phyloP scores from a whole-genome alignment of 1,140 invertebrate genomes.

The Bombus pyrosoma region DNA sequence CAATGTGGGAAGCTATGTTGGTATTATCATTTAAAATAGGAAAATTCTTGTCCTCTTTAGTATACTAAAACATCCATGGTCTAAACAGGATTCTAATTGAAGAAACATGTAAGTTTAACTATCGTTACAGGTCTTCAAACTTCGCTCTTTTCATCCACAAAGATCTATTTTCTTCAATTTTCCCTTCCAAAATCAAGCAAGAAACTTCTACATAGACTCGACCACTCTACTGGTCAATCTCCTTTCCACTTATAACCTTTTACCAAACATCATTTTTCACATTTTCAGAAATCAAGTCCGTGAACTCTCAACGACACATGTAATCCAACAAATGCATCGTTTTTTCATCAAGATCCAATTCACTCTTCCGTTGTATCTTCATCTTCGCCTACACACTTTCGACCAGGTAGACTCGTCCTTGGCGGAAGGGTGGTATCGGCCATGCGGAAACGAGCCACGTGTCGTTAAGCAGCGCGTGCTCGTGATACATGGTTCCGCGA shows the following conservation, averaged over 20 bases:
- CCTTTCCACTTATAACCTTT: not conserved
- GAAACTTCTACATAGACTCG: not conserved
- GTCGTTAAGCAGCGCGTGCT: slow-evolving; percentile 19
- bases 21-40: not conserved
- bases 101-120: not conserved
- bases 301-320: not conserved
- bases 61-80: not conserved
- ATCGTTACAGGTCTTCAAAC: not conserved
- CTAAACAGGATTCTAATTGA: not conserved
- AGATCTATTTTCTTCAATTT: not conserved
- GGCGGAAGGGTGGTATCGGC: slow-evolving; percentile 7
- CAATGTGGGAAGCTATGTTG: no score
- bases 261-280: not conserved
- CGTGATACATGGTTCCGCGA: slow-evolving; percentile 22
- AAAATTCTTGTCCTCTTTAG: not conserved
- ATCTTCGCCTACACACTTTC: not conserved
- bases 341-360: not conserved
- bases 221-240: not conserved
- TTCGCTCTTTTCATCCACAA: not conserved
- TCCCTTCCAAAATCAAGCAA: not conserved
- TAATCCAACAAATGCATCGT: not conserved
- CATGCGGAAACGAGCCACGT: slow-evolving; percentile 25
- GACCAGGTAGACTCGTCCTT: slow-evolving; percentile 12
- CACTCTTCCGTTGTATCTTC: not conserved
- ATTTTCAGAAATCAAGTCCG: not conserved